These are phyloP conservation scores for Gymnogyps californianus DNA, from an alignment of 2,113 vertebrate species.

Conservation along the genomic window DNA sequence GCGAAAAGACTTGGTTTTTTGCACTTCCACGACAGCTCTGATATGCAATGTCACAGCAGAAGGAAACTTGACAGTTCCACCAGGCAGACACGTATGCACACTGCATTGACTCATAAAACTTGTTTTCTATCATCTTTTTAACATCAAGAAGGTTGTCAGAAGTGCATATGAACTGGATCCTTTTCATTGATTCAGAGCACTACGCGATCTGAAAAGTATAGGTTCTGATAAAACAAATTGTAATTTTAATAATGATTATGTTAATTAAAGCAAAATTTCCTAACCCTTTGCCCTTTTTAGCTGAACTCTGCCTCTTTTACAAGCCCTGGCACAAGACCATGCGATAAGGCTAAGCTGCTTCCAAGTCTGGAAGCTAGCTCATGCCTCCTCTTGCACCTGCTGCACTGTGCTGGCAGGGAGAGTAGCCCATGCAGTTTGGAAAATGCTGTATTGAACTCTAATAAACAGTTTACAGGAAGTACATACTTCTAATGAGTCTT, in stretches of 20 bases:
- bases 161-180: not conserved
- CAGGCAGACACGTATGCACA: not conserved
- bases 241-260: not conserved
- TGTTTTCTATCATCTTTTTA: not conserved
- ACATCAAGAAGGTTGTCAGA: not conserved
- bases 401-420: not conserved
- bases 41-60: not conserved
- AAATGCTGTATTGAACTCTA: not conserved
- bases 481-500: conserved; percentile 20
- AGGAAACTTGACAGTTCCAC: not conserved
- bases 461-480: conserved; percentile 20
- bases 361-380: not conserved
- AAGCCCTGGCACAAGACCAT: not conserved
- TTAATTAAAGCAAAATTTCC: not conserved
- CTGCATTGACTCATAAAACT: not conserved
- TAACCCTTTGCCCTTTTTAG: not conserved
- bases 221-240: not conserved
- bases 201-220: not conserved
- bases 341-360: not conserved
- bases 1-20: not conserved
- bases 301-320: not conserved
- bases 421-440: not conserved
- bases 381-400: conserved; percentile 37
- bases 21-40: not conserved
- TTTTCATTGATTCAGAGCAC: not conserved